Conservation (phyloP, 1,140 invertebrate species). For the Adelges cooleyi region DNA sequence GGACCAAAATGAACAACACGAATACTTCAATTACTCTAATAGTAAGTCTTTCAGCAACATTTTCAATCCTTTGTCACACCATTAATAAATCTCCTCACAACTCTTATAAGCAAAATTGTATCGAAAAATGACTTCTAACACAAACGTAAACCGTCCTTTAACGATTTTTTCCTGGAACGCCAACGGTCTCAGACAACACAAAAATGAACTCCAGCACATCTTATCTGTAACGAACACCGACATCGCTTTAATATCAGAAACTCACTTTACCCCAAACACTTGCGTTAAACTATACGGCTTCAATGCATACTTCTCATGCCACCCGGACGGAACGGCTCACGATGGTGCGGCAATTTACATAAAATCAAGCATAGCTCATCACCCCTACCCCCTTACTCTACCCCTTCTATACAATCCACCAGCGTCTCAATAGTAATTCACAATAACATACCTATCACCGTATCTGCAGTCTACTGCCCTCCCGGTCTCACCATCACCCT, state of each 20-base stretch:
- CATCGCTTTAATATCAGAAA: slow-evolving; percentile 32
- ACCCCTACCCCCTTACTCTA: not conserved
- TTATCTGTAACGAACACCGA: slow-evolving; percentile 30
- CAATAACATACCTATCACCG: not conserved
- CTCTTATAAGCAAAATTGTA: not conserved
- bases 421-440: not conserved
- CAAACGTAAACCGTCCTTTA: not conserved
- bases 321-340: slow-evolving; percentile 4
- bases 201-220: slow-evolving; percentile 31
- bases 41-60: not conserved
- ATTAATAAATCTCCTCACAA: slow-evolving; percentile 1
- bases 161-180: slow-evolving; percentile 30
- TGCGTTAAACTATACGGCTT: slow-evolving; percentile 29
- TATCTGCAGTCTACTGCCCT: not conserved
- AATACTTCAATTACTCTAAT: not conserved
- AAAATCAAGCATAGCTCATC: slow-evolving; percentile 10
- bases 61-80: not conserved
- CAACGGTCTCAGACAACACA: slow-evolving; percentile 30
- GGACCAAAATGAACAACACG: not conserved
- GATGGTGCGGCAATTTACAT: slow-evolving; percentile 13
- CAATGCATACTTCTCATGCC: not conserved
- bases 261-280: slow-evolving; percentile 29
- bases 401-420: slow-evolving; percentile 8
- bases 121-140: not conserved
- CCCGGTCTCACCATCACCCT: not conserved